Percentiles rank a stretch among this genome's conserved stretches.
Evolutionary conservation across 2,797 vertebrate genomes (phyloP).

Genomic region (Geotria australis): DNA sequence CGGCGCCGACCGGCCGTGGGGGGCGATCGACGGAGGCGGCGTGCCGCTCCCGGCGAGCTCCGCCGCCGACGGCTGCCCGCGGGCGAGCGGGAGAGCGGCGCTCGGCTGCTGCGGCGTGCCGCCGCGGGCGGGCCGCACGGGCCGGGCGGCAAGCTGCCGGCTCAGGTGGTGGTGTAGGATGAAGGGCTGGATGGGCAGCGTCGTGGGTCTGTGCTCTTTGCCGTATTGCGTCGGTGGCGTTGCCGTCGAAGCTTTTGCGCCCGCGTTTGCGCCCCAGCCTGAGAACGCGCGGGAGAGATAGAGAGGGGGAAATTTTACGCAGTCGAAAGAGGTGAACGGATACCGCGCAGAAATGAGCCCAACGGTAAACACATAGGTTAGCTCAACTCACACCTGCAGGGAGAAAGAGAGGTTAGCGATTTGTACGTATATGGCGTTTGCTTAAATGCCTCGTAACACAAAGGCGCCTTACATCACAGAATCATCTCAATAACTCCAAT

Average conservation of each 20-base stretch:
- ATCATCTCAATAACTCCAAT: too few relatives aligned
- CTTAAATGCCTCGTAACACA: too few relatives aligned
- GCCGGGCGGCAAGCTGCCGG: slow-evolving; percentile 16
- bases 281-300: background rate
- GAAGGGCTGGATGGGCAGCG: slow-evolving; percentile 86
- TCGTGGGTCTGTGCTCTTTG: slow-evolving; percentile 74
- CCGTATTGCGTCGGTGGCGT: slow-evolving; percentile 52
- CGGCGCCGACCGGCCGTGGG: background rate
- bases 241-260: slow-evolving; percentile 25
- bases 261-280: slow-evolving; percentile 9
- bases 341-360: background rate
- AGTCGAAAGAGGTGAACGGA: fast-evolving
- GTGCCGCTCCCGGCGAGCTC: background rate
- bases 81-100: background rate
- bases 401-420: too few relatives aligned
- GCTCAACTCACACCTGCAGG: too few relatives aligned
- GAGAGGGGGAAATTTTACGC: background rate
- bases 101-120: slow-evolving; percentile 36
- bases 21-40: too few relatives aligned
- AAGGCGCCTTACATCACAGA: too few relatives aligned
- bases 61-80: background rate
- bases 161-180: slow-evolving; percentile 79
- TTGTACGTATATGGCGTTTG: too few relatives aligned
- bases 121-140: slow-evolving; percentile 37
- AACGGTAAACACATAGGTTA: too few relatives aligned